Conservation (phyloP, 2,888 invertebrate genomes). For the Lycophotia porphyrea region DNA sequence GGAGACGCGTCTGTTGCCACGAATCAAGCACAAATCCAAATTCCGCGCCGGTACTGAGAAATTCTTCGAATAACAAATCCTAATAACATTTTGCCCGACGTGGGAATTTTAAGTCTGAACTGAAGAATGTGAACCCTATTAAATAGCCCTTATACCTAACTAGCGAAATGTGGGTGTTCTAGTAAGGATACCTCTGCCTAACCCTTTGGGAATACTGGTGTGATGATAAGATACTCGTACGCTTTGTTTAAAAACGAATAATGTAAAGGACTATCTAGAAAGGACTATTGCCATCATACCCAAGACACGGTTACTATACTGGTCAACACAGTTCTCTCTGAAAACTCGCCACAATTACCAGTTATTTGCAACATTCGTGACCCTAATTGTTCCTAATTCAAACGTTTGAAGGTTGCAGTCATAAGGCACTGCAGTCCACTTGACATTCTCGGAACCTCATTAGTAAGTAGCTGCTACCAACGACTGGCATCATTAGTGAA, state of each 20-base stretch:
- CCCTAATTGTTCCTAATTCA: slow-evolving; percentile 23
- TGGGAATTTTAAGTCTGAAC: no score
- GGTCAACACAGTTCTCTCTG: no score
- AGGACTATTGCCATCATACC: not conserved
- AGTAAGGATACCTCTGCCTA: no score
- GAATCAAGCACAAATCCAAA: not conserved
- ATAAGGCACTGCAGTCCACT: slow-evolving; percentile 18
- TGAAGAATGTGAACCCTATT: no score
- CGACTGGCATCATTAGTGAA: slow-evolving; percentile 35
- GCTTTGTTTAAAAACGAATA: not conserved
- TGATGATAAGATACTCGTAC: not conserved
- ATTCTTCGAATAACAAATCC: not conserved
- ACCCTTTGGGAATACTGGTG: no score
- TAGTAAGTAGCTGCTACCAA: slow-evolving; percentile 20
- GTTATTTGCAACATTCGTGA: not conserved
- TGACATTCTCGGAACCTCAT: slow-evolving; percentile 34
- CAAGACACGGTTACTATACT: not conserved
- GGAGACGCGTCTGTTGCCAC: not conserved
- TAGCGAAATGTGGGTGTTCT: no score
- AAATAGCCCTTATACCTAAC: no score
- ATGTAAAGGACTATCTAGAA: no score
- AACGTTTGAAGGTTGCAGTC: slow-evolving; percentile 2
- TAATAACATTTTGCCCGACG: not conserved
- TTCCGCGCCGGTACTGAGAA: not conserved
- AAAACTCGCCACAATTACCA: not conserved